These are phyloP conservation scores for Spizaetus ornatus DNA, from an alignment of 2,113 vertebrate genomes.

Conservation along the genomic window DNA sequence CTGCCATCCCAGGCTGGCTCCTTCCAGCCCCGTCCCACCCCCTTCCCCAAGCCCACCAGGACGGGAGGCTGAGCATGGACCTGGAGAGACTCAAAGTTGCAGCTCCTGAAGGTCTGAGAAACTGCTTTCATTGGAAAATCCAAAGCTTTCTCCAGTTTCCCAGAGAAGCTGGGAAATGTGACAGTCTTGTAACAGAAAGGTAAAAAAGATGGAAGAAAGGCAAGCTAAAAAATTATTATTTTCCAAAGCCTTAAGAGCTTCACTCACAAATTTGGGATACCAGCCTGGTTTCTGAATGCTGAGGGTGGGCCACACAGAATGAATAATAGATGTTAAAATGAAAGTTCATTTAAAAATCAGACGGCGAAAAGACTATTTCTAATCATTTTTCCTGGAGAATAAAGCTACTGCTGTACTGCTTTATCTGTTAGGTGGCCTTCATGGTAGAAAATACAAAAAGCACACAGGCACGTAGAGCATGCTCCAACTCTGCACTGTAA, in stretches of 20 bases:
- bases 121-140: not conserved
- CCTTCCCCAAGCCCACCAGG: no score
- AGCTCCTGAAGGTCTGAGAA: not conserved
- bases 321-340: not conserved
- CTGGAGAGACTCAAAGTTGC: accelerated
- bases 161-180: not conserved
- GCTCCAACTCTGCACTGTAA: not conserved
- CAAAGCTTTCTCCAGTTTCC: not conserved
- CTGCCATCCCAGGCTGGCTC: not conserved
- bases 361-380: not conserved
- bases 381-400: not conserved
- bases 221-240: not conserved
- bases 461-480: accelerated
- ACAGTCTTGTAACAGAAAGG: not conserved
- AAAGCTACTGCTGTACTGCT: not conserved
- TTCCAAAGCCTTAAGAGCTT: not conserved
- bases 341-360: not conserved
- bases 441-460: not conserved
- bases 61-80: not conserved
- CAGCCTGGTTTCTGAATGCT: not conserved
- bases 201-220: not conserved
- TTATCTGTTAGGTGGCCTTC: not conserved
- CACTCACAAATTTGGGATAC: not conserved
- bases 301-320: not conserved
- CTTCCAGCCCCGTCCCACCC: no score